Evolutionary conservation across 1,140 invertebrate genomes (phyloP).

Genomic region (Nebria ingens): DNA sequence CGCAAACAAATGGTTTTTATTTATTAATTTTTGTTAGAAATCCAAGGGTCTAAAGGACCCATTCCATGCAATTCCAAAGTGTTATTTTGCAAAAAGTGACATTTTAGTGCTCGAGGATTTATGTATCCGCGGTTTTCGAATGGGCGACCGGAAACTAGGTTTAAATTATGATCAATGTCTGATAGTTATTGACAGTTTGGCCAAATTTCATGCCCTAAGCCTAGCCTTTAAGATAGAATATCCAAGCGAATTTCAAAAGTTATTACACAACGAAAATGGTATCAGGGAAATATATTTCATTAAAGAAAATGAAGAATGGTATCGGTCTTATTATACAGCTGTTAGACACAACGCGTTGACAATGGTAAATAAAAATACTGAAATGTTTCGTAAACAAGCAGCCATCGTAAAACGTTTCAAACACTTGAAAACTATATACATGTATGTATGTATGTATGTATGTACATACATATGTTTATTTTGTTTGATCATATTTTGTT

Average conservation of each 20-base stretch:
- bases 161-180: conserved; percentile 48
- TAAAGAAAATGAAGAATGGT: conserved; percentile 55
- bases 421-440: conserved; percentile 3
- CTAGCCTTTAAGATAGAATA: conserved; percentile 50
- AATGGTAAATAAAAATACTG: conserved; percentile 47
- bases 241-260: conserved; percentile 49
- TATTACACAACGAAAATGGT: conserved; percentile 34
- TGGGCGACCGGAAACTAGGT: conserved; percentile 54
- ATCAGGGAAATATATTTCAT: conserved; percentile 51
- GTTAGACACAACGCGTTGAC: conserved; percentile 51
- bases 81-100: conserved; percentile 49
- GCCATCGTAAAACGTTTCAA: too few species aligned
- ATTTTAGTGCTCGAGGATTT: conserved; percentile 54
- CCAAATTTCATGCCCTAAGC: conserved; percentile 55
- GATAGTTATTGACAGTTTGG: conserved; percentile 47
- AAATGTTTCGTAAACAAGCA: too few species aligned
- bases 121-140: conserved; percentile 45
- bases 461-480: not conserved
- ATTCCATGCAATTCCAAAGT: conserved; percentile 49
- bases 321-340: conserved; percentile 53
- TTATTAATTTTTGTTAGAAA: too few species aligned
- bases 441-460: not conserved
- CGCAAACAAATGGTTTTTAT: not conserved
- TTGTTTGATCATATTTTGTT: not conserved
- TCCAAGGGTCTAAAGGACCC: not conserved